These are phyloP conservation scores for Lissocephala sabroskyi DNA, from an alignment of 2,888 invertebrate species.

Conservation along the genomic window DNA sequence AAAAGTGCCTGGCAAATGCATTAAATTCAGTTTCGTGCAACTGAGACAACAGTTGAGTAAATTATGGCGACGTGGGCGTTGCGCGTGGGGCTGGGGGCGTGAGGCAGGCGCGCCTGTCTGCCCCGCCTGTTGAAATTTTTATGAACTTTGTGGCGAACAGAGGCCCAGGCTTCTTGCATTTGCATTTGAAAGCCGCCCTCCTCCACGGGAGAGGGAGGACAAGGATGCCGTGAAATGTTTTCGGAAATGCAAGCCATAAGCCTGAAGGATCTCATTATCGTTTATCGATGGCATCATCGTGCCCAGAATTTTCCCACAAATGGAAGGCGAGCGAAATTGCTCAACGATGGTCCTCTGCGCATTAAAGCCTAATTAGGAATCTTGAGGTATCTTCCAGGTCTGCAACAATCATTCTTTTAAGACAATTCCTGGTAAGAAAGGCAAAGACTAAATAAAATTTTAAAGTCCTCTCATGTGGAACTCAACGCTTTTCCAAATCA, in stretches of 20 bases:
- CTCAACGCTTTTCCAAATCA: too few relatives aligned
- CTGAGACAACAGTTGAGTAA: constrained; percentile 61
- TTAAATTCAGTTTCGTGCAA: constrained; percentile 58
- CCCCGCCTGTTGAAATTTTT: constrained; percentile 43
- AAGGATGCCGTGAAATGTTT: too few relatives aligned
- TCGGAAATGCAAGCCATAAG: too few relatives aligned
- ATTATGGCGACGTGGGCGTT: constrained; percentile 47
- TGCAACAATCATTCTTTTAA: too few relatives aligned
- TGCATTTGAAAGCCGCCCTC: too few relatives aligned
- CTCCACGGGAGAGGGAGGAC: too few relatives aligned
- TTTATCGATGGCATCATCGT: constrained; percentile 43
- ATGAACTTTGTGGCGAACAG: constrained; percentile 24
- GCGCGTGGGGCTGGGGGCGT: constrained; percentile 7
- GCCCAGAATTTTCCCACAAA: constrained; percentile 35
- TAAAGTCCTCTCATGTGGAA: too few relatives aligned
- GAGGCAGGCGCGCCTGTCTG: constrained; percentile 1
- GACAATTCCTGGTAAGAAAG: too few relatives aligned
- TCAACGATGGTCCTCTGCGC: background rate
- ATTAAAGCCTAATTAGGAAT: too few relatives aligned
- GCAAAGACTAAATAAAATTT: too few relatives aligned
- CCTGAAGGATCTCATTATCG: too few relatives aligned
- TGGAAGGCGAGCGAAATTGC: background rate
- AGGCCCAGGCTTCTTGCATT: background rate
- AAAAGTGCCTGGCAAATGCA: constrained; percentile 54
- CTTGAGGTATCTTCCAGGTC: too few relatives aligned